phyloP scores from a whole-genome alignment of 2,113 vertebrate species.

The Dicerorhinus sumatrensis region DNA sequence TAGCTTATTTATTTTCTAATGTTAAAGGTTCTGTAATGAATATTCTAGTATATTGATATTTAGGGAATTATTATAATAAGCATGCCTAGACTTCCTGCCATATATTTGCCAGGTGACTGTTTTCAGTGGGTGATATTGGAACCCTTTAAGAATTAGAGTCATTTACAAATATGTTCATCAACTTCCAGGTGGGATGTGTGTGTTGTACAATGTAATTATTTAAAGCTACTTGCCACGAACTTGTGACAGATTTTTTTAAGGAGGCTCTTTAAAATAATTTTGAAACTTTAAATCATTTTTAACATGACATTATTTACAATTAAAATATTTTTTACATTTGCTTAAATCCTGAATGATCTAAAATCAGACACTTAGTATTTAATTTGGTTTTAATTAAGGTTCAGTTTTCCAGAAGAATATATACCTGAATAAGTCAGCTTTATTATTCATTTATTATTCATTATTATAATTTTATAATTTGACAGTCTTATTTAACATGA shows the following conservation, averaged over 20 bases:
- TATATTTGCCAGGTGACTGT: slow-evolving; percentile 5
- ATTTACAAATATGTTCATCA: background rate
- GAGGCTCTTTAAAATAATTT: slow-evolving; percentile 13
- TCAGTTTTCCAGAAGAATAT: background rate
- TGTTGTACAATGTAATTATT: background rate
- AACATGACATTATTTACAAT: background rate
- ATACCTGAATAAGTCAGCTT: background rate
- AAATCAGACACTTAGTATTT: slow-evolving; percentile 32
- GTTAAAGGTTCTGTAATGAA: background rate
- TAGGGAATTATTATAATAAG: background rate
- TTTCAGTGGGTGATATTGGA: background rate
- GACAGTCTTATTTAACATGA: background rate
- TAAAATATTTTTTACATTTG: slow-evolving; percentile 44
- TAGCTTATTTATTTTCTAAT: slow-evolving; percentile 36
- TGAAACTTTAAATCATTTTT: slow-evolving; percentile 20
- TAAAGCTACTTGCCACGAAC: background rate
- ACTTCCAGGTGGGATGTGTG: background rate
- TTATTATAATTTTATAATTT: background rate
- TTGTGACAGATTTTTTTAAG: background rate
- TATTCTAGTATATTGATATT: background rate
- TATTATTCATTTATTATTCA: background rate
- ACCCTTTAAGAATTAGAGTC: background rate
- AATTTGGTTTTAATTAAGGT: slow-evolving; percentile 3
- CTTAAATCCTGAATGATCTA: background rate
- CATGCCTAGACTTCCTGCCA: background rate